Evolutionary conservation across 2,888 invertebrate genomes (phyloP).

Genomic region (Augiades crinisus): DNA sequence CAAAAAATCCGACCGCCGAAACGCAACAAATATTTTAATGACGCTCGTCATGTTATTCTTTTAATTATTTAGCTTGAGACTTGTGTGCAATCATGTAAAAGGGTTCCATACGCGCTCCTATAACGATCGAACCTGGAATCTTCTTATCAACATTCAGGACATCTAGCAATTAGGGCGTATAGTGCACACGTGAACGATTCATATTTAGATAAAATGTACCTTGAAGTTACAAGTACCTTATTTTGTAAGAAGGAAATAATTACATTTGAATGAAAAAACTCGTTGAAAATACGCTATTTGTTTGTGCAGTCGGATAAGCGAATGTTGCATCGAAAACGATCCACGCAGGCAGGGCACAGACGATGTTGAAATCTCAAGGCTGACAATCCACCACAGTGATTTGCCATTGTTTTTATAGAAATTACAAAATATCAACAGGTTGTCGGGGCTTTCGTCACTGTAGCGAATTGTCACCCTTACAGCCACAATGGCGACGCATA

Average conservation of each 20-base stretch:
- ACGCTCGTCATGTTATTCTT: too few relatives aligned
- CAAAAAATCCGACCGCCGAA: not conserved
- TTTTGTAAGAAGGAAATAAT: too few relatives aligned
- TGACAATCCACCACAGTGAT: slow-evolving; percentile 11
- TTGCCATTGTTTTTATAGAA: not conserved
- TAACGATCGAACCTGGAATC: too few relatives aligned
- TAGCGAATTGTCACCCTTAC: slow-evolving; percentile 38
- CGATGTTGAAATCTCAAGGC: slow-evolving; percentile 8
- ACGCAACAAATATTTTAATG: not conserved
- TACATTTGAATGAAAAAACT: not conserved
- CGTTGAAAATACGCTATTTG: not conserved
- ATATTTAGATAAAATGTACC: not conserved
- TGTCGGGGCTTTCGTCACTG: not conserved
- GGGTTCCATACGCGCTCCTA: too few relatives aligned
- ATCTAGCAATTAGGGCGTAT: too few relatives aligned
- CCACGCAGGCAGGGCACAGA: slow-evolving; percentile 1
- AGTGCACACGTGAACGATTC: too few relatives aligned
- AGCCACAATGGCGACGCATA: slow-evolving; percentile 42
- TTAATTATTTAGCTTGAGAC: too few relatives aligned
- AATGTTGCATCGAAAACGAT: not conserved
- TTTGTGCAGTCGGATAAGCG: not conserved
- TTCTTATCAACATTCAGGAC: too few relatives aligned
- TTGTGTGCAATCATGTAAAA: too few relatives aligned
- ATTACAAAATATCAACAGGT: not conserved
- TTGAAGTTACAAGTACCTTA: too few relatives aligned